Evolutionary conservation across 2,797 vertebrate species (phyloP).

Genomic region (Artibeus lituratus): DNA sequence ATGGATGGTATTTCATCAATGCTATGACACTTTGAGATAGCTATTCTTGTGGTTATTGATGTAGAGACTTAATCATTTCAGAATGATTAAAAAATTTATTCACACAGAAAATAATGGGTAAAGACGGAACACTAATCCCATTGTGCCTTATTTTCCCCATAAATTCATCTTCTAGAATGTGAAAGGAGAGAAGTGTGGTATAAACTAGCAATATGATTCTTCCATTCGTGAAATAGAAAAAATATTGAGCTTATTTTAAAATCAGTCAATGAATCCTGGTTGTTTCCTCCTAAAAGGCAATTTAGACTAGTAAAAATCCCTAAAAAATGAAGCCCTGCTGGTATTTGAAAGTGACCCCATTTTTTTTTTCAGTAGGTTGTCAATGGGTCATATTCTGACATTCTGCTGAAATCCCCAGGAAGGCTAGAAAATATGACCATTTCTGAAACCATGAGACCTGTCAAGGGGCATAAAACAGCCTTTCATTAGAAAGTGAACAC

Average conservation of each 20-base stretch:
- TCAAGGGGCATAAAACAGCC: background rate
- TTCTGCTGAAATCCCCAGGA: background rate
- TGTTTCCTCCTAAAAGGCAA: conserved; percentile 1
- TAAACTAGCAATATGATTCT: background rate
- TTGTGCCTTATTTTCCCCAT: background rate
- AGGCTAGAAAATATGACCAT: conserved; percentile 13
- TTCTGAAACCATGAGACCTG: background rate
- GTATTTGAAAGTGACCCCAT: conserved; percentile 27
- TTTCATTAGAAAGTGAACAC: conserved; percentile 5
- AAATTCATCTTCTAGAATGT: background rate
- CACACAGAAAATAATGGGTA: background rate
- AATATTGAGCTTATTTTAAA: background rate
- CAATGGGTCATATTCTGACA: background rate
- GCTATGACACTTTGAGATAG: background rate
- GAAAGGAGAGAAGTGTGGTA: background rate
- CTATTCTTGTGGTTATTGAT: background rate
- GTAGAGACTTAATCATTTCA: background rate
- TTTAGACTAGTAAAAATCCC: background rate
- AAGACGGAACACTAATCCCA: background rate
- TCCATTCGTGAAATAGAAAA: background rate
- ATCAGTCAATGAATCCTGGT: background rate
- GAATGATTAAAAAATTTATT: background rate
- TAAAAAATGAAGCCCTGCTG: background rate
- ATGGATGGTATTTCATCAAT: background rate
- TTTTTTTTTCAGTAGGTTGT: background rate